Evolutionary conservation across 2,113 vertebrate genomes (phyloP).

Genomic region (Crotophaga sulcirostris): DNA sequence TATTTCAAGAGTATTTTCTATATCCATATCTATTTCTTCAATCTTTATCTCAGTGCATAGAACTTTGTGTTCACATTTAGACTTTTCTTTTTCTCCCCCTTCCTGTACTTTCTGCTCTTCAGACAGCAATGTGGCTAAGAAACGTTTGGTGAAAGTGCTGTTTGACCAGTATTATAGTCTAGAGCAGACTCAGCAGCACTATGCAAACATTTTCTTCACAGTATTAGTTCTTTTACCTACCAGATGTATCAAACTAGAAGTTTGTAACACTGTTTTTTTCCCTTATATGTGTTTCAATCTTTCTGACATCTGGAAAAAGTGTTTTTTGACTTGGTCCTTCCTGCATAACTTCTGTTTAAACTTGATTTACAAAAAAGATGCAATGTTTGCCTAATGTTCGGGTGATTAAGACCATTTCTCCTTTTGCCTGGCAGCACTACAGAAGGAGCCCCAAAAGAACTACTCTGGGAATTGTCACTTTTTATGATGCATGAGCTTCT

Average conservation of each 20-base stretch:
- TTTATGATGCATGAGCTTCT: conserved; percentile 47
- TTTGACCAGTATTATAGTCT: not conserved
- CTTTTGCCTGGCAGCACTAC: conserved; percentile 67
- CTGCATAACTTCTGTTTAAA: conserved; percentile 71
- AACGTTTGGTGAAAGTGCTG: conserved; percentile 13
- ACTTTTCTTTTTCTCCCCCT: conserved; percentile 1
- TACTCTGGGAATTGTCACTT: conserved; percentile 59
- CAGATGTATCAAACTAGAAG: conserved; percentile 62
- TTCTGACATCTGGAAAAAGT: conserved; percentile 80
- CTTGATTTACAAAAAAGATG: conserved; percentile 67
- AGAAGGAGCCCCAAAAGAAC: conserved; percentile 66
- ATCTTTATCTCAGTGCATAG: conserved; percentile 73
- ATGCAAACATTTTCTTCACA: conserved; percentile 64
- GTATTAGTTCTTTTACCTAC: conserved; percentile 60
- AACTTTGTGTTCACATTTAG: conserved; percentile 16
- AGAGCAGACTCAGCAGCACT: conserved; percentile 34
- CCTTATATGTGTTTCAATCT: conserved; percentile 51
- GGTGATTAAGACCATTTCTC: conserved; percentile 61
- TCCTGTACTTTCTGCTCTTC: conserved; percentile 13
- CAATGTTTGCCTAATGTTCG: conserved; percentile 56
- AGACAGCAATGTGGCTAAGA: conserved; percentile 1
- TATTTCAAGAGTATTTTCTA: conserved; percentile 72
- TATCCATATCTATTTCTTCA: conserved; percentile 67
- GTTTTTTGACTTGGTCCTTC: conserved; percentile 69
- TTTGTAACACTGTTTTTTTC: conserved; percentile 39